Base-by-base conservation (phyloP, 2,888 invertebrate species). In the Drosophila meridiana region DNA sequence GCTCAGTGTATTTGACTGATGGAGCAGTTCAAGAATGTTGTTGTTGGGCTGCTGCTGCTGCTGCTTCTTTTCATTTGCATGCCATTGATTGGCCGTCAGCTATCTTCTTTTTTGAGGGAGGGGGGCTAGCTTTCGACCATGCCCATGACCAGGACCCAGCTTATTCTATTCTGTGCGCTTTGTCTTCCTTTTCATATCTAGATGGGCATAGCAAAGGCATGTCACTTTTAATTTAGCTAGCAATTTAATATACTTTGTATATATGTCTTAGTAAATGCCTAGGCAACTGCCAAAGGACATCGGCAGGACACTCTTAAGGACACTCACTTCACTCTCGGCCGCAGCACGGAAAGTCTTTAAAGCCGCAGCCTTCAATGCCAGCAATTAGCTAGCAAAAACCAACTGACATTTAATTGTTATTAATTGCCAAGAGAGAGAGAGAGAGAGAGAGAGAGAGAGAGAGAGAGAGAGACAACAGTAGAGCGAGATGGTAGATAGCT, bases 191-290 rank as follows among this genome's bases (percentile, higher is more conserved):
- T 43, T 73, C 79, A 76, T 71, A 79, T 89, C 79, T 73, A 34
- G 50, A 73, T 81, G 74, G 75, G n/a, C 72, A 72, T 74, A 80
- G 78, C 87, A 78, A 80, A 83, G 80, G 87, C 78, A 87, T 83
- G 87, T 90, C 90, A 89, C 80, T 80, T 90, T 87, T 87, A 90
- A 87, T 90, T 89, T 89, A 69, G 69, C 58, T 71, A 73, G 62
- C 90, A 78, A 87, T 87, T 90, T 87, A 89, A 55, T 88, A 78
- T 58, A 69, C 28, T 32, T 3, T n/a, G 34, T 14, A 28, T 28
- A 20, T 13, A n/a, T 28, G 14, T 32, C 40, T 32, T n/a, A 50
- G 48, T 32, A 32, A 5, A 43, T 32, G 43, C 34, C 34, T 11
- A 7, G 56, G 64, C 36, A 40, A 34, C 64, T 47, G 55, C 14